phyloP scores from a whole-genome alignment of 2,797 vertebrate species.

The Galaxias olidus region DNA sequence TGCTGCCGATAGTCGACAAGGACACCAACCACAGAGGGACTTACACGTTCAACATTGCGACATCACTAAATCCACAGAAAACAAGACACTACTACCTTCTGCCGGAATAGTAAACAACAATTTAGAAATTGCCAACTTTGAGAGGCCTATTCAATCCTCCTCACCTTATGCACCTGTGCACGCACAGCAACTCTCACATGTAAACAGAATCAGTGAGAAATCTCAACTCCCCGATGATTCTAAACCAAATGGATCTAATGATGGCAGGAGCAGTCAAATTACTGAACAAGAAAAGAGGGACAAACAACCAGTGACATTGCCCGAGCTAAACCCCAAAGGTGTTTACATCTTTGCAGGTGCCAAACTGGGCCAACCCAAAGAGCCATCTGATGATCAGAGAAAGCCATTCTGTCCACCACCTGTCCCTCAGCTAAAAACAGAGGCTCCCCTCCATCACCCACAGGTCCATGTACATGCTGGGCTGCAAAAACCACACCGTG shows the following conservation, averaged over 20 bases:
- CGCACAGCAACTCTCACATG: neutral
- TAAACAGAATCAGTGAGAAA: constrained; percentile 3
- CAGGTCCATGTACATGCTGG: neutral
- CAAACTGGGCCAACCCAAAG: constrained; percentile 39
- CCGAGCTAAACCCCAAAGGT: constrained; percentile 12
- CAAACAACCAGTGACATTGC: constrained; percentile 5
- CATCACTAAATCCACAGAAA: neutral
- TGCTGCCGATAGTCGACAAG: neutral
- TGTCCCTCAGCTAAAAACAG: neutral
- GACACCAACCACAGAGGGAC: neutral
- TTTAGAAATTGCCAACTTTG: constrained; percentile 2
- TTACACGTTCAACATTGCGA: constrained; percentile 16
- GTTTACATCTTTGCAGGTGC: constrained; percentile 8
- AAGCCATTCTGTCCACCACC: constrained; percentile 6
- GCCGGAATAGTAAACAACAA: constrained; percentile 63
- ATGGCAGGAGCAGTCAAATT: constrained; percentile 30
- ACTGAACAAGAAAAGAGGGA: constrained; percentile 6
- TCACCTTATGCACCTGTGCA: constrained; percentile 7
- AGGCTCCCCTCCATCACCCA: neutral
- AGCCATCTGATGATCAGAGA: constrained; percentile 30
- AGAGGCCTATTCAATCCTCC: constrained; percentile 16
- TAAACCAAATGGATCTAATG: constrained; percentile 25
- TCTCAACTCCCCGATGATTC: constrained; percentile 10
- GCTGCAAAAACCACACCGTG: constrained; percentile 53
- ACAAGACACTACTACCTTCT: constrained; percentile 43